Evolutionary conservation across 2,888 invertebrate species (phyloP), one percentile per base, ranked within the genome.

Genomic region (Eilema caniola): DNA sequence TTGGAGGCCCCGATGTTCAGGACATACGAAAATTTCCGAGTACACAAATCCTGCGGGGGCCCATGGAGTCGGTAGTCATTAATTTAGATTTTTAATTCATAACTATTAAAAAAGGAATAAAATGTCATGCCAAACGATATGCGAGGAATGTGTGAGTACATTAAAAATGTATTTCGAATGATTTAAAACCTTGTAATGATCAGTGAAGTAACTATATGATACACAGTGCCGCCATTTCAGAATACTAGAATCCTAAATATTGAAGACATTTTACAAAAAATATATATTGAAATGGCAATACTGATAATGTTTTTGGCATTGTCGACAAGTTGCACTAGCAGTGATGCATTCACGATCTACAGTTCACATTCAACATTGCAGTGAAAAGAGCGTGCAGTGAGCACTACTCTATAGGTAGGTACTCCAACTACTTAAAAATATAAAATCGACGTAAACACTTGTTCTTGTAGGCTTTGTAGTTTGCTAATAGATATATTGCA

Each of bases 291-390:
- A 74, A 60, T 65, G 71, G 76, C 70, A 78, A 72, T 71, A 75
- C 69, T 74, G 61, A 62, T 61, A 14, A 60, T 64, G 24, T 57
- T 61, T 71, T 25, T 28, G 75, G 56, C 16, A 72, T 53, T 70
- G 66, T 79, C 76, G 83, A 78, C 83, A 88, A 83, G 86, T 86
- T 89, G 88, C 86, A 85, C 80, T 87, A 88, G 82, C 82, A 63
- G 82, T 86, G 85, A 87, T 82, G 85, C 93, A 92, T 92, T 93
- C 89, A 87, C 86, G 84, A 85, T 75, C 93, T 93, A 95, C 92
- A 93, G 92, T 92, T 92, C 92, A 94, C 94, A 95, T 93, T 92
- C 90, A 93, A 92, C 92, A 92, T 86, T 85, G 87, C 76, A 80
- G 85, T 77, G 76, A 82, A 77, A 82, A 81, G 82, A 70, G 80